Conservation (phyloP, 2,113 vertebrate species). For the Stercorarius parasiticus region DNA sequence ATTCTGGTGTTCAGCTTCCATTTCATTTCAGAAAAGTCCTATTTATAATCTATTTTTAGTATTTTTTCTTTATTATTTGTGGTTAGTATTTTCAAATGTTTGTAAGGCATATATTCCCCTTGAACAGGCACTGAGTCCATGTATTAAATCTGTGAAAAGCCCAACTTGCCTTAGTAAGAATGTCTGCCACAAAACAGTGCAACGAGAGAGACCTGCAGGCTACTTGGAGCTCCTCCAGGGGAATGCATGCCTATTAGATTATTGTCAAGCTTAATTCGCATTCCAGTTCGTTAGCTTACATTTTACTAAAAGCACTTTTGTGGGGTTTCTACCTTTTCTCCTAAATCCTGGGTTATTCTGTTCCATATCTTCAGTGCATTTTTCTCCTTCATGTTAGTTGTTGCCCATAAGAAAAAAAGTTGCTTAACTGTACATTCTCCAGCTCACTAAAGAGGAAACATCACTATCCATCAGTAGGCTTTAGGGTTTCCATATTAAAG, state of each 20-base stretch:
- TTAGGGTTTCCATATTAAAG: not conserved
- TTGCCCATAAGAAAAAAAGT: not conserved
- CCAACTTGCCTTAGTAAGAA: not conserved
- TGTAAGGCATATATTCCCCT: not conserved
- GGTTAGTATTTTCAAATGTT: not conserved
- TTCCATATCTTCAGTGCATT: not conserved
- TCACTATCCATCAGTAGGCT: not conserved
- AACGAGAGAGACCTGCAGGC: not conserved
- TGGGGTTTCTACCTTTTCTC: not conserved
- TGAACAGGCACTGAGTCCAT: not conserved
- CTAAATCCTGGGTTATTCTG: not conserved
- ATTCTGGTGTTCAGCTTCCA: not conserved
- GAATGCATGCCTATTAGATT: not conserved
- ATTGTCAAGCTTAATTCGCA: not conserved
- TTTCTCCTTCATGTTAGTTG: not conserved
- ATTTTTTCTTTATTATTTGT: not conserved
- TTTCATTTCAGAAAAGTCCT: not conserved
- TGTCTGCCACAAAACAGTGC: not conserved
- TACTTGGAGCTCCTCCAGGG: not conserved
- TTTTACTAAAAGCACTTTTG: not conserved
- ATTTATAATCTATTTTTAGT: not conserved
- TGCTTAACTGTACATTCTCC: not conserved
- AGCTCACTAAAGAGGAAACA: not conserved
- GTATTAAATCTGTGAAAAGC: not conserved
- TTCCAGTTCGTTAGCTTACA: not conserved